These are phyloP conservation scores for Otus sunia DNA, from an alignment of 2,113 vertebrate genomes.

Conservation along the genomic window DNA sequence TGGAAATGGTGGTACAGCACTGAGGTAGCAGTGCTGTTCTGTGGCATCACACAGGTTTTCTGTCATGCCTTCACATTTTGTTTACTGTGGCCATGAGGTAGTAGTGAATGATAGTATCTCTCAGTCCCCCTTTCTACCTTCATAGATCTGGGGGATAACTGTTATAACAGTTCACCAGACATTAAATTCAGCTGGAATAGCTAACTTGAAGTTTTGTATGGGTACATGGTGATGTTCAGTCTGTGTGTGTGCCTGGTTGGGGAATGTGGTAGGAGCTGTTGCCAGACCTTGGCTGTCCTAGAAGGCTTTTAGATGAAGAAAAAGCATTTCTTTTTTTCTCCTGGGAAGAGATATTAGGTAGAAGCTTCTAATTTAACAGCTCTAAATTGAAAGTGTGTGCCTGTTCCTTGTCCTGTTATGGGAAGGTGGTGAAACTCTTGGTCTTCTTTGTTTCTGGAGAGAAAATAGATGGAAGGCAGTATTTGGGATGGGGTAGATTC, in stretches of 20 bases:
- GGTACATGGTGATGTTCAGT: background rate
- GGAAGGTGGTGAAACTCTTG: background rate
- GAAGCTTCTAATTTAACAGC: background rate
- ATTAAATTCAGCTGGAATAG: background rate
- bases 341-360: background rate
- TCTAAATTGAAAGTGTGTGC: background rate
- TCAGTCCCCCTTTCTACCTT: background rate
- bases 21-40: background rate
- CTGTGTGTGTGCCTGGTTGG: background rate
- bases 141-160: background rate
- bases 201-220: background rate
- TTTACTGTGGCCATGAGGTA: background rate
- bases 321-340: background rate
- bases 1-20: accelerated
- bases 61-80: background rate
- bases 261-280: background rate
- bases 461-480: background rate
- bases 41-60: background rate
- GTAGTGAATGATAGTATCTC: background rate
- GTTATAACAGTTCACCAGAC: background rate
- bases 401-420: background rate
- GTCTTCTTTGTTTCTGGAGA: background rate
- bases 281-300: background rate
- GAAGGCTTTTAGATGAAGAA: background rate
- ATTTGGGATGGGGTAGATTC: background rate